These are phyloP conservation scores for Campoletis sonorensis DNA, from an alignment of 1,140 invertebrate genomes.

Conservation along the genomic window DNA sequence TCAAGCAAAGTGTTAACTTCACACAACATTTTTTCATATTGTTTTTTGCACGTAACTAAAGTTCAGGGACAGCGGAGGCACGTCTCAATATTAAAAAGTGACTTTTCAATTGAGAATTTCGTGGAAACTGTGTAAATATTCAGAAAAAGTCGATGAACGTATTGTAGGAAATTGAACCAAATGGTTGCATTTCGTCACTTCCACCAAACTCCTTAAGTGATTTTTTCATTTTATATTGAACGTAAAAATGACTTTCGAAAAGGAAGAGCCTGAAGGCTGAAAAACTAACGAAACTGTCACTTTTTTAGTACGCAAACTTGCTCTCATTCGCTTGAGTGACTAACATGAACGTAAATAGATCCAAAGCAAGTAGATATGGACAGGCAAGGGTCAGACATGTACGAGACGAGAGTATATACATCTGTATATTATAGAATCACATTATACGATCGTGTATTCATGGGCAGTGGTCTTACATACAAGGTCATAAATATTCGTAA, in stretches of 20 bases:
- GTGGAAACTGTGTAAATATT: too few species aligned
- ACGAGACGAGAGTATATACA: background rate
- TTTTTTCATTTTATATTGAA: background rate
- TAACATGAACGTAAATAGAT: background rate
- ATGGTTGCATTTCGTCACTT: too few species aligned
- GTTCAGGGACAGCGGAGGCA: too few species aligned
- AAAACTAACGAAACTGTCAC: background rate
- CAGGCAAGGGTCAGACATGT: slow-evolving; percentile 30
- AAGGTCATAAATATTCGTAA: background rate
- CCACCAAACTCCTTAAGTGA: too few species aligned
- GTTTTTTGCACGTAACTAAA: too few species aligned
- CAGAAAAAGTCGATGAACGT: too few species aligned
- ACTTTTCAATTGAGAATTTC: too few species aligned
- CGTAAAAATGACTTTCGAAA: background rate
- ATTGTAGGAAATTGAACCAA: too few species aligned
- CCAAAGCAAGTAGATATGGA: background rate
- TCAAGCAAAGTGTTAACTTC: too few species aligned
- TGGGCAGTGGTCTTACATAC: background rate
- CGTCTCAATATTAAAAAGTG: too few species aligned
- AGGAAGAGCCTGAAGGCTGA: background rate
- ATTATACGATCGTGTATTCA: background rate
- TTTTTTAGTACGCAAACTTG: background rate
- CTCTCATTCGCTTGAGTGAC: background rate
- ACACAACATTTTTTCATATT: too few species aligned
- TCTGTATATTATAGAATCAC: background rate